A percentile compares a stretch with the other conserved stretches of the same genome.
Conservation (phyloP, 2,797 vertebrate species). For the Vireo griseus region DNA sequence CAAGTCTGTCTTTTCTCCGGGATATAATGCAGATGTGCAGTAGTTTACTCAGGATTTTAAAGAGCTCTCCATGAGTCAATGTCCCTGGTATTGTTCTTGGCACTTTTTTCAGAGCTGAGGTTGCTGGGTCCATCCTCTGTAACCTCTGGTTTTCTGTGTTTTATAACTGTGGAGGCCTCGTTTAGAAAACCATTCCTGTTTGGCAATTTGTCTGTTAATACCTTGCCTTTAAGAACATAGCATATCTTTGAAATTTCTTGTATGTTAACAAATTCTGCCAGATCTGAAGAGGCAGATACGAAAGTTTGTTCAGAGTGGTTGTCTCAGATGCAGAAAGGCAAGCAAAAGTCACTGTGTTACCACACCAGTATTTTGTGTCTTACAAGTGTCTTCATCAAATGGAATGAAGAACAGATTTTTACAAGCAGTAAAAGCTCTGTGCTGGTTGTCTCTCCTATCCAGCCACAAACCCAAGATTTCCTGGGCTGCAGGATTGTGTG, state of each 20-base stretch:
- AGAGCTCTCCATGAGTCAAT: slow-evolving; percentile 26
- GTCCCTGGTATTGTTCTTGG: slow-evolving; percentile 4
- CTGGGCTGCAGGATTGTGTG: background rate
- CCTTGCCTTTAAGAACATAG: background rate
- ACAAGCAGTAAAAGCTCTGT: background rate
- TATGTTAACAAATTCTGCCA: background rate
- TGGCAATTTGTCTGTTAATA: background rate
- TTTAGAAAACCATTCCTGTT: background rate
- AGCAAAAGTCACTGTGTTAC: background rate
- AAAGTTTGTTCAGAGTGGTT: background rate
- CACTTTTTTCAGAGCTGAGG: background rate
- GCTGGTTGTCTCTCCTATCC: background rate
- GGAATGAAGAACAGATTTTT: background rate
- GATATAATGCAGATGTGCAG: slow-evolving; percentile 3
- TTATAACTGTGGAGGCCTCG: background rate
- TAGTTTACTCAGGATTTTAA: slow-evolving; percentile 20
- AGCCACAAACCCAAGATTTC: background rate
- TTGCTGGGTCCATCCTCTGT: background rate
- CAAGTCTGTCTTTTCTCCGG: background rate
- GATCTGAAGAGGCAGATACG: background rate
- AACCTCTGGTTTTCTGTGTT: slow-evolving; percentile 1
- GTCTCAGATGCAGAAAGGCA: background rate
- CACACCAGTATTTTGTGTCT: background rate
- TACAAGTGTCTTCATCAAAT: background rate
- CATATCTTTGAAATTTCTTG: background rate